Conservation (phyloP, 2,888 invertebrate genomes). For the Dioctria rufipes region DNA sequence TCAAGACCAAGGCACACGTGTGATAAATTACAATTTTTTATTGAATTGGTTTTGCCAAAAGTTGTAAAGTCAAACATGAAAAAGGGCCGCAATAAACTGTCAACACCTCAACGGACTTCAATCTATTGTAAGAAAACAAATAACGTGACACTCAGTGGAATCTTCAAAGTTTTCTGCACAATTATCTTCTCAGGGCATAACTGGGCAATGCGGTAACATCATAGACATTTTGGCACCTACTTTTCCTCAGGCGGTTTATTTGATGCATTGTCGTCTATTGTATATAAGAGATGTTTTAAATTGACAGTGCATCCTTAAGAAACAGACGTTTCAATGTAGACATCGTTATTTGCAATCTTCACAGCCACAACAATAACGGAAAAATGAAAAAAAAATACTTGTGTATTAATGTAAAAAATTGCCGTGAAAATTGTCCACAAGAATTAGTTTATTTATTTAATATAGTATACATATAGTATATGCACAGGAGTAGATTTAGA, state of each 20-base stretch:
- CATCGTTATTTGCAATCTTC: neutral
- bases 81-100: constrained; percentile 40
- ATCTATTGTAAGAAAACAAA: constrained; percentile 22
- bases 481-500: too few relatives aligned
- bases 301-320: neutral
- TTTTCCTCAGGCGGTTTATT: constrained; percentile 33
- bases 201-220: constrained; percentile 47
- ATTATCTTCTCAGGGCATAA: constrained; percentile 40
- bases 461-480: too few relatives aligned
- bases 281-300: neutral
- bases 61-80: constrained; percentile 31
- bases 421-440: too few relatives aligned
- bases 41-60: constrained; percentile 46
- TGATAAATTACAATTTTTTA: constrained; percentile 36
- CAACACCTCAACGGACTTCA: constrained; percentile 39
- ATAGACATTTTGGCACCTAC: constrained; percentile 42
- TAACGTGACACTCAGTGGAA: neutral
- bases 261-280: constrained; percentile 17
- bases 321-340: neutral
- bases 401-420: too few relatives aligned
- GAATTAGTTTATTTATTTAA: too few relatives aligned
- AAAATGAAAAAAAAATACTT: too few relatives aligned
- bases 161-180: constrained; percentile 30
- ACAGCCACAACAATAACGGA: too few relatives aligned
- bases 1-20: neutral